Evolutionary conservation across 2,888 invertebrate species (phyloP).

Genomic region (Cactoblastis cactorum): DNA sequence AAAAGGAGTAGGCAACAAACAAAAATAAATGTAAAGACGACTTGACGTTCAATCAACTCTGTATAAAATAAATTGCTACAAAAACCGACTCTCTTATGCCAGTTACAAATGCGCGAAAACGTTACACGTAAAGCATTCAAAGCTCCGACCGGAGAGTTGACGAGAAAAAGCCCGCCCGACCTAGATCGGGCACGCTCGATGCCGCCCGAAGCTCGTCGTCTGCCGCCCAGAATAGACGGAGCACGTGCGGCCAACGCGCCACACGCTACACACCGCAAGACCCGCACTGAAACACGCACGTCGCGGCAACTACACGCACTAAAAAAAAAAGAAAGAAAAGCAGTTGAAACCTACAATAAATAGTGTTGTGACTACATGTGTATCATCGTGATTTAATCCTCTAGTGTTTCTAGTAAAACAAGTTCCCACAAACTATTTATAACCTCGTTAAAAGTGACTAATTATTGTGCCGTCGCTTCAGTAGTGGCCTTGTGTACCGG

Average conservation of each 20-base stretch:
- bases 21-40: no score
- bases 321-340: slow-evolving; percentile 23
- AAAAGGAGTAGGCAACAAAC: no score
- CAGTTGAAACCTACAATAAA: slow-evolving; percentile 27
- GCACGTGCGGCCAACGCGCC: slow-evolving; percentile 72
- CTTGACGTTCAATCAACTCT: background rate
- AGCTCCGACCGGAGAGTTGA: slow-evolving; percentile 15
- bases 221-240: slow-evolving; percentile 74
- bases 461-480: slow-evolving; percentile 48
- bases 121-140: background rate
- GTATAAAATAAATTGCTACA: background rate
- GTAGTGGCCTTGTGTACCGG: slow-evolving; percentile 61
- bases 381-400: slow-evolving; percentile 16
- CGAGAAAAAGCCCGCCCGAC: slow-evolving; percentile 48
- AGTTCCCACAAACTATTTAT: slow-evolving; percentile 46
- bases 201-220: slow-evolving; percentile 45
- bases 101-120: background rate
- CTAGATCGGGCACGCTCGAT: slow-evolving; percentile 71
- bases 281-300: slow-evolving; percentile 24
- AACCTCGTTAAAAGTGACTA: slow-evolving; percentile 37
- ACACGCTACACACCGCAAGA: slow-evolving; percentile 46
- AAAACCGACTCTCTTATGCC: background rate
- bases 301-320: background rate
- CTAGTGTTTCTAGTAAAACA: slow-evolving; percentile 23
- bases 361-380: slow-evolving; percentile 37